Base-by-base conservation (phyloP, 2,797 vertebrate species). In the Neosalanx taihuensis region DNA sequence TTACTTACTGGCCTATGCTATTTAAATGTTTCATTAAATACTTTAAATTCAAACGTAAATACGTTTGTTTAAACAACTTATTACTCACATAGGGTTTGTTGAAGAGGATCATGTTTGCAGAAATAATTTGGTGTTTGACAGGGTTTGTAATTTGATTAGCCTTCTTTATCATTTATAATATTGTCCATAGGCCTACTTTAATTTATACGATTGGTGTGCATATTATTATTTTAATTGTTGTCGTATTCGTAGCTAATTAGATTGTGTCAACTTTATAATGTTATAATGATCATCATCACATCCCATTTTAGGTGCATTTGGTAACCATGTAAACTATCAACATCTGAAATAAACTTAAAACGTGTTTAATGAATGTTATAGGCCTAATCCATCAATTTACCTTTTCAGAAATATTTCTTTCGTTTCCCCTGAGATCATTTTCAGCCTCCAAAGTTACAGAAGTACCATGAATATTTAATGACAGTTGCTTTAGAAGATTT, bases 381-480 rank as follows among this genome's bases (percentile, higher is more conserved):
- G 41, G 41, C 41, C 12, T 77, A 84, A 84, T 75, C 77, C 76
- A 81, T 79, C 76, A 81, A 80, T 78, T 72, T 67, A 77, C 62
- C 72, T 69, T 73, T 30, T 35, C 69, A 73, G 41, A 67, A 82
- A 77, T 76, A 61, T 84, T 79, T 80, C 79, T 76, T 72, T 78
- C 74, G 46, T 65, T 61, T 87, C 87, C 82, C 85, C 2, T 15
- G 74, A 60, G 76, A 76, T 58, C 67, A 59, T 76, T 81, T 75
- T 72, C 61, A 68, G 67, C 56, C 72, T 84, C 73, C 85, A 81
- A 76, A 78, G 64, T 77, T 79, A 76, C 70, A 68, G 78, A 83
- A 86, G 80, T 79, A 84, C 83, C 78, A 90, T 91, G 87, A 90
- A 92, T 91, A 89, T 91, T 92, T 92, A 85, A 90, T 88, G 83